Evolutionary conservation across 2,113 vertebrate species (phyloP), one percentile per base, ranked within the genome.

Genomic region (Microtus montanus): DNA sequence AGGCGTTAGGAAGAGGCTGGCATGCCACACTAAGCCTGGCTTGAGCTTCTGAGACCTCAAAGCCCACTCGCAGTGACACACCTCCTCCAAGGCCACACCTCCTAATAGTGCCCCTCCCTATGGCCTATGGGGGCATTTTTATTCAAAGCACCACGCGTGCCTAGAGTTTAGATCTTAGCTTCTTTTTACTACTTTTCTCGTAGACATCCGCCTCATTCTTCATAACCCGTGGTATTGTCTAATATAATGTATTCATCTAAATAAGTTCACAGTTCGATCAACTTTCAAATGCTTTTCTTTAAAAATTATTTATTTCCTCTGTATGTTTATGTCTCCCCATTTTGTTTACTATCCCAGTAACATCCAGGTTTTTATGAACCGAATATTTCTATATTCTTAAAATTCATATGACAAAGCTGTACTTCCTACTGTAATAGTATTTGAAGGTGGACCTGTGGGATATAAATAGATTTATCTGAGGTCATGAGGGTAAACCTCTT

Each of bases 271-370:
- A 77, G 12, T 74, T 41, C 14, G 68, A 52, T 30, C 20, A 89
- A 89, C 15, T 90, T 91, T 92, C 44, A 28, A 92, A 68, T 78
- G 24, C 26, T 79, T 90, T 66, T 80, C 33, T 41, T 83, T 61
- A 78, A 78, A 88, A 85, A 24, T 20, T 13, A 33, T 71, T 61
- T 73, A 24, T 92, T 93, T 87, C 10, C 52, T 79, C 19, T 77
- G 12, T 7, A 41, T 26, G 41, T 11, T 78, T 44, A 70, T 49
- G 38, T 68, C 44, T 35, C 2, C 2, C 61, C 10, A 26, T 95
- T 77, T 71, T 84, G 79, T 26, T 74, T 87, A 19, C 26, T 75
- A 10, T 22, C 3, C 26, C 15, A 92, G n/a, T 13, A 77, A 20
- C 19, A 61, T 68, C 13, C 17, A 89, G 7, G 17, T 89, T 84